Conservation (phyloP, 2,888 invertebrate genomes). For the Bhutanitis thaidina region DNA sequence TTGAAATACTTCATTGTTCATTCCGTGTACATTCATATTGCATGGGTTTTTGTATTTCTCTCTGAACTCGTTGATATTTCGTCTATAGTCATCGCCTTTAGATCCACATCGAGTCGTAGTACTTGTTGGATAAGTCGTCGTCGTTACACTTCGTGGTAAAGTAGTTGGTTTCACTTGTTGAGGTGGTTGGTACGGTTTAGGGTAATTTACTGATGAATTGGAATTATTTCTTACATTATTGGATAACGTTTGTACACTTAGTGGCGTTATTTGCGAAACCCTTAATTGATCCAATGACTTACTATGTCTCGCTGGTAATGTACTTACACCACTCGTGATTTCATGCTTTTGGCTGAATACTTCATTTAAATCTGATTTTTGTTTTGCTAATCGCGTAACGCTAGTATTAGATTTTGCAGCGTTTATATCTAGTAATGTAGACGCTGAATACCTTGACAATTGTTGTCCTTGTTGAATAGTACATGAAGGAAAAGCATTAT, state of each 20-base stretch:
- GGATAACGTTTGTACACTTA: conserved; percentile 51
- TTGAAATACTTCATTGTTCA: conserved; percentile 70
- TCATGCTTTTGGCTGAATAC: conserved; percentile 59
- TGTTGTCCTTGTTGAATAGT: conserved; percentile 68
- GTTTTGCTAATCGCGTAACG: conserved; percentile 47
- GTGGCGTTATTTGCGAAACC: conserved; percentile 67
- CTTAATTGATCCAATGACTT: conserved; percentile 90
- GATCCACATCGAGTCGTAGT: conserved; percentile 62
- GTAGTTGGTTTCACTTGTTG: conserved; percentile 72
- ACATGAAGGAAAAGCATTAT: conserved; percentile 63
- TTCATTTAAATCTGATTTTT: conserved; percentile 52
- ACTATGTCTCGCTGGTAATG: conserved; percentile 86
- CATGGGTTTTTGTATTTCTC: conserved; percentile 82
- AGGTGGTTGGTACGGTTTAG: conserved; percentile 59
- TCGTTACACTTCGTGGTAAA: conserved; percentile 71
- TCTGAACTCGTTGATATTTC: conserved; percentile 81
- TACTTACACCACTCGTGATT: conserved; percentile 71
- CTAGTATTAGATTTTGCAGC: conserved; percentile 48
- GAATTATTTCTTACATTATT: conserved; percentile 62
- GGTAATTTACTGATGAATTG: conserved; percentile 70
- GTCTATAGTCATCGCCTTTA: conserved; percentile 78
- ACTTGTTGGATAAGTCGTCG: conserved; percentile 65
- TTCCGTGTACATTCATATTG: conserved; percentile 51
- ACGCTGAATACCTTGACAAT: conserved; percentile 81
- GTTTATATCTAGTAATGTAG: conserved; percentile 75